Base-by-base conservation (phyloP, 2,797 vertebrate genomes). In the Prionace glauca region DNA sequence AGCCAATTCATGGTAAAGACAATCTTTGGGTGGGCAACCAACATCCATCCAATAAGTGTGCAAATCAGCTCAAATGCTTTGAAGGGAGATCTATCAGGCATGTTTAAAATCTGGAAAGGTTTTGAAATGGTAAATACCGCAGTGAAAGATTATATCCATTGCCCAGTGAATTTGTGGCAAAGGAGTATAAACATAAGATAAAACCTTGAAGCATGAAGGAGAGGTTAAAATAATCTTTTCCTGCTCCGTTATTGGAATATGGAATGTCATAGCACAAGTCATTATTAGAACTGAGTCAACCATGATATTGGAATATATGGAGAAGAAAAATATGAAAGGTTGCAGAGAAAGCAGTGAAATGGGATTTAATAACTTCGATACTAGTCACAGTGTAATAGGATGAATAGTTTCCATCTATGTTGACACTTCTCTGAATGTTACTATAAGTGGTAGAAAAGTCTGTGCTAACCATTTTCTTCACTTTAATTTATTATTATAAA, bases 211-310 rank as follows among this genome's bases (percentile, higher is more conserved):
- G 90, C n/a, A 69, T 41, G 18, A 69, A 11, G n/a, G 18, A 18
- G 62, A 92, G 65, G 90, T 92, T 92, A 41, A n/a, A 92, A 24
- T 69, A 20, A 92, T 69, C 36, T 67, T n/a, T 92, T 69, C 18
- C 22, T 41, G 90, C n/a, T 2, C 18, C 36, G 65, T 92, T 69
- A 92, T 92, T 41, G 14, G 2, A 67, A 67, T 36, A 36, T 41
- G 90, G 65, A 92, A 92, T 92, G 60, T 65, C 60, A 65, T 60
- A 62, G 60, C 56, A 91, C 56, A 65, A 65, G 32, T 65, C 29
- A 60, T 65, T 91, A 92, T 92, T 69, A 92, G 36, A 92, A 41
- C 20, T 67, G 90, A 92, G 90, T 92, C 62, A 92, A 69, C 90
- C 32, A 67, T 91, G 60, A 91, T 32, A 22, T 91, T 91, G 32